A percentile compares a stretch with the other conserved stretches of the same genome.
Conservation (phyloP, 2,888 invertebrate species). For the Cephus runcator region DNA sequence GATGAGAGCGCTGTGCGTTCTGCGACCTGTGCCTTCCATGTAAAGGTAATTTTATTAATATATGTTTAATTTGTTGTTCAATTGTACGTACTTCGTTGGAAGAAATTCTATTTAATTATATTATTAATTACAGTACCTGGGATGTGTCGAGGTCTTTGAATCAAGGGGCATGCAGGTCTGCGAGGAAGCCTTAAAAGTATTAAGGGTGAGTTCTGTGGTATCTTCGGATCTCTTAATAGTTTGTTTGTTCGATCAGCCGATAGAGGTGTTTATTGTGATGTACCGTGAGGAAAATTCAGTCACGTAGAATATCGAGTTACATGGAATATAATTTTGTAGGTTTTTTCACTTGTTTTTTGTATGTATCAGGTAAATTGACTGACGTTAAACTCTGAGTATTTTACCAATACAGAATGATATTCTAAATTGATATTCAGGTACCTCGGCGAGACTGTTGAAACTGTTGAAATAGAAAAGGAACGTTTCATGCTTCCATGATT, state of each 20-base stretch:
- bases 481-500: background rate
- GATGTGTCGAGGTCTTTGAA: constrained; percentile 99
- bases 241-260: background rate
- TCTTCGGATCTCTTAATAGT: background rate
- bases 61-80: background rate
- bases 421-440: background rate
- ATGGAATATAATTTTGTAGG: background rate
- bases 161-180: constrained; percentile 99
- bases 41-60: constrained; percentile 73
- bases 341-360: background rate
- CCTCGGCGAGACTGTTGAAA: background rate
- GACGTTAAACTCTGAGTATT: background rate
- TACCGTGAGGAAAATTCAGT: background rate
- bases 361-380: too few species aligned
- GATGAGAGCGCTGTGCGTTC: constrained; percentile 96
- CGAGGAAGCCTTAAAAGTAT: constrained; percentile 97
- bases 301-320: background rate
- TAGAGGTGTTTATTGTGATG: background rate
- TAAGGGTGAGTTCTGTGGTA: constrained; percentile 77
- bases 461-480: background rate
- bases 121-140: constrained; percentile 80
- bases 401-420: background rate
- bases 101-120: constrained; percentile 4
- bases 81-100: background rate
- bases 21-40: constrained; percentile 96